Evolutionary conservation across 2,888 invertebrate species (phyloP).

Genomic region (Coleophora deauratella): DNA sequence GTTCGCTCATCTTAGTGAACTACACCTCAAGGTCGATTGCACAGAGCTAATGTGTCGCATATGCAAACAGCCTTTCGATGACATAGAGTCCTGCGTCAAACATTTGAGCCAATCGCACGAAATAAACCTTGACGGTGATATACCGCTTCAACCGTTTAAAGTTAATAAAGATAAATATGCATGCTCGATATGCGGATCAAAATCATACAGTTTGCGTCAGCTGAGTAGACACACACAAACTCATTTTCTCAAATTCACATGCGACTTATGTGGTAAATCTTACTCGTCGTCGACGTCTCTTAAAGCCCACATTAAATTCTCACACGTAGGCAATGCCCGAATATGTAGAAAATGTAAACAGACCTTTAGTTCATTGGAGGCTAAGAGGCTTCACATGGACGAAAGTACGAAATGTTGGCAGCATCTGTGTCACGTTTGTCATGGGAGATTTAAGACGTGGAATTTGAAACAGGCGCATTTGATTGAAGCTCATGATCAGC

Average conservation of each 20-base stretch:
- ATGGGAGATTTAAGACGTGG: constrained; percentile 47
- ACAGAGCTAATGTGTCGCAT: constrained; percentile 49
- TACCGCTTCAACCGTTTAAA: constrained; percentile 54
- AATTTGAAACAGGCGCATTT: constrained; percentile 45
- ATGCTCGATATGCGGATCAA: constrained; percentile 45
- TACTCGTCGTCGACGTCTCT: constrained; percentile 49
- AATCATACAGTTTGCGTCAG: constrained; percentile 37
- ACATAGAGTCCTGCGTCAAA: constrained; percentile 36
- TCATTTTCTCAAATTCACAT: constrained; percentile 53
- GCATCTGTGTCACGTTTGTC: constrained; percentile 47
- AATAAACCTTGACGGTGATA: constrained; percentile 33
- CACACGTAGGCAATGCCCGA: constrained; percentile 26
- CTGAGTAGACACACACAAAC: constrained; percentile 53
- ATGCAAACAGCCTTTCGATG: constrained; percentile 32
- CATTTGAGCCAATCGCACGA: constrained; percentile 43
- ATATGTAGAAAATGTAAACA: constrained; percentile 53
- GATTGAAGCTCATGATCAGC: constrained; percentile 36
- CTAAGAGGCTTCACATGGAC: constrained; percentile 41
- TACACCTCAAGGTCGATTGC: constrained; percentile 54
- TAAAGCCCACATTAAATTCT: constrained; percentile 34
- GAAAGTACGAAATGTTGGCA: constrained; percentile 47
- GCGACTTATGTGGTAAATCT: constrained; percentile 57
- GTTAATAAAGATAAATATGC: constrained; percentile 39
- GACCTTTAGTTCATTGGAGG: constrained; percentile 40
- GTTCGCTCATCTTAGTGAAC: constrained; percentile 48